phyloP scores from a whole-genome alignment of 1,140 invertebrate species.

The Drosophila nigromelanica region DNA sequence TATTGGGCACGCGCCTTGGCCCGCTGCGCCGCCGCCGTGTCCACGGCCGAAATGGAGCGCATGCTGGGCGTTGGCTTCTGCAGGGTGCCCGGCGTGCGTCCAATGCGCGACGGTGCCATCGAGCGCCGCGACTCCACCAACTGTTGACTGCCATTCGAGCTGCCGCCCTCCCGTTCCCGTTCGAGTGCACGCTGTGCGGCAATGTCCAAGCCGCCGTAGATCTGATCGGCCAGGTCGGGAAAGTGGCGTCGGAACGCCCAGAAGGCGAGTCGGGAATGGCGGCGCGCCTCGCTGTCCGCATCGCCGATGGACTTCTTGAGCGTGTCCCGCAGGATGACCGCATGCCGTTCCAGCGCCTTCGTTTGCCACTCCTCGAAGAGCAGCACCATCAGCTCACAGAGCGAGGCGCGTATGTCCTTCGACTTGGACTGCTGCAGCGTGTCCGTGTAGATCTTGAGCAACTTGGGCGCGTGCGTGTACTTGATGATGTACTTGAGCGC shows the following conservation, averaged over 20 bases:
- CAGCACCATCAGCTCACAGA: constrained; percentile 93
- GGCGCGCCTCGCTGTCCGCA: constrained; percentile 95
- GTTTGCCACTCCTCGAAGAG: constrained; percentile 94
- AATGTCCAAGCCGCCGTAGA: constrained; percentile 93
- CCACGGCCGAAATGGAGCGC: constrained; percentile 96
- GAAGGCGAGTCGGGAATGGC: constrained; percentile 92
- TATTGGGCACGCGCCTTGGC: constrained; percentile 92
- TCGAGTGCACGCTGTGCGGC: constrained; percentile 93
- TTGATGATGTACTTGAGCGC: constrained; percentile 95
- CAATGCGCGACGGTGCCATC: constrained; percentile 53
- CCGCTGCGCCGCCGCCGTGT: constrained; percentile 93
- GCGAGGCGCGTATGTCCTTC: constrained; percentile 92
- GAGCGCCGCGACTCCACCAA: constrained; percentile 56
- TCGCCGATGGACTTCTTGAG: constrained; percentile 96
- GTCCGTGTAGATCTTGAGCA: constrained; percentile 94
- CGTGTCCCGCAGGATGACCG: constrained; percentile 90
- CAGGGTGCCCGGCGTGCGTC: constrained; percentile 60
- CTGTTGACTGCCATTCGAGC: constrained; percentile 22
- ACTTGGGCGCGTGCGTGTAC: constrained; percentile 92
- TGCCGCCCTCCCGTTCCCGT: constrained; percentile 84
- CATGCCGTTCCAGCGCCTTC: constrained; percentile 92
- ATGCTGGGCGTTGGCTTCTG: constrained; percentile 84
- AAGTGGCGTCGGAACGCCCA: constrained; percentile 96
- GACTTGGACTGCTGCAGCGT: constrained; percentile 93
- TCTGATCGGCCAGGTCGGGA: constrained; percentile 93